Percentiles rank a stretch among this genome's conserved stretches.
phyloP scores from a whole-genome alignment of 2,888 invertebrate genomes.

The Lasioglossum malachurum region DNA sequence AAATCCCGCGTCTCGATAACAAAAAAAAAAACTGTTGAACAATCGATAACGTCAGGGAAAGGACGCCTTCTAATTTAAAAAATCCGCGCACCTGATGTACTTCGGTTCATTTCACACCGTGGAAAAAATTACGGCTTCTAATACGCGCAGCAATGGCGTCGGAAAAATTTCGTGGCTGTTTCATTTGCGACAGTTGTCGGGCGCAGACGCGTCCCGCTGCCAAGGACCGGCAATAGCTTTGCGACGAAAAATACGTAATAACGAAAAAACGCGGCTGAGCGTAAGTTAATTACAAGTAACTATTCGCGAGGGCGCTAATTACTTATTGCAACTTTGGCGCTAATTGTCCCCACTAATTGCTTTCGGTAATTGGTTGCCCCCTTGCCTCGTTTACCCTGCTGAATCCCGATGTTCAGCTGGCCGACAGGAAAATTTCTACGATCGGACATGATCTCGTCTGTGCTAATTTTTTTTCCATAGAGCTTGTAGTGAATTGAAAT shows the following conservation, averaged over 20 bases:
- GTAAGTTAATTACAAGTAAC: slow-evolving; percentile 80
- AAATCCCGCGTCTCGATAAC: too few relatives aligned
- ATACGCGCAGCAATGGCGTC: background rate
- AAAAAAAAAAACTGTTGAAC: too few relatives aligned
- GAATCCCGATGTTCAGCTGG: slow-evolving; percentile 49
- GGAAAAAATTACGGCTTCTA: background rate
- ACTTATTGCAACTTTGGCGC: slow-evolving; percentile 82
- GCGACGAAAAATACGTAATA: slow-evolving; percentile 72
- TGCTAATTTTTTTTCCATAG: background rate
- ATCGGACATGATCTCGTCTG: slow-evolving; percentile 51
- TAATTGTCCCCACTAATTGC: slow-evolving; percentile 81
- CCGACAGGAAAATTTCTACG: slow-evolving; percentile 58
- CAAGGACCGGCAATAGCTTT: slow-evolving; percentile 55
- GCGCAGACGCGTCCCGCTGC: slow-evolving; percentile 56
- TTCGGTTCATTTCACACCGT: background rate
- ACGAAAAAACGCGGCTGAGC: slow-evolving; percentile 74
- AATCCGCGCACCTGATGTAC: background rate
- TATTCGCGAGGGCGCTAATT: slow-evolving; percentile 77
- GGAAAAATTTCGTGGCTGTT: background rate
- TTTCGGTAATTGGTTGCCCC: slow-evolving; percentile 77
- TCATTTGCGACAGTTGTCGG: slow-evolving; percentile 33
- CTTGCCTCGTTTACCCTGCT: slow-evolving; percentile 64
- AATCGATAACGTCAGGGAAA: background rate
- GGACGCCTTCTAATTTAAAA: background rate
- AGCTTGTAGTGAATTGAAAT: background rate